A percentile compares a stretch with the other conserved stretches of the same genome.
phyloP scores from a whole-genome alignment of 2,797 vertebrate genomes.

The Holocentrus rufus region DNA sequence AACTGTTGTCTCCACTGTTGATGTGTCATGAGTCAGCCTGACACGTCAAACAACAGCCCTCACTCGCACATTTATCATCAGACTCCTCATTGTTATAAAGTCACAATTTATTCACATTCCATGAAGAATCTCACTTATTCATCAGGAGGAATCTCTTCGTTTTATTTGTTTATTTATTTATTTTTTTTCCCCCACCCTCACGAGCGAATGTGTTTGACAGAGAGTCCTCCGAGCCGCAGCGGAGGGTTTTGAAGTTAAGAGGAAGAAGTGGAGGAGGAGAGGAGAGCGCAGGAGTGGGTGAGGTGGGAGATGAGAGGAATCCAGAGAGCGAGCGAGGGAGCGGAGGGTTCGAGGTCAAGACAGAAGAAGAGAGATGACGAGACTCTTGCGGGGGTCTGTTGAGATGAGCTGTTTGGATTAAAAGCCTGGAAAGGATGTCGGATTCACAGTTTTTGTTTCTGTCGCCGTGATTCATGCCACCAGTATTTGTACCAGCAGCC shows the following conservation, averaged over 20 bases:
- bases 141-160: slow-evolving; percentile 13
- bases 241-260: slow-evolving; percentile 21
- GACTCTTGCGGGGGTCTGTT: slow-evolving; percentile 60
- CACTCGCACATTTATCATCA: slow-evolving; percentile 20
- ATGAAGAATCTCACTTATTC: slow-evolving; percentile 16
- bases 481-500: slow-evolving; percentile 48
- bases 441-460: slow-evolving; percentile 32
- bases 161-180: too few species aligned
- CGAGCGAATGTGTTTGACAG: slow-evolving; percentile 10
- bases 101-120: slow-evolving; percentile 17
- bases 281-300: slow-evolving; percentile 11
- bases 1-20: slow-evolving; percentile 20
- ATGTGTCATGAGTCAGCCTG: slow-evolving; percentile 30
- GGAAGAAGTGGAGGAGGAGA: slow-evolving; percentile 1
- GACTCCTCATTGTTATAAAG: slow-evolving; percentile 27
- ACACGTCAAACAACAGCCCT: slow-evolving; percentile 26
- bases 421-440: slow-evolving; percentile 36
- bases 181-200: not conserved
- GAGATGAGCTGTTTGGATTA: slow-evolving; percentile 58
- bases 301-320: slow-evolving; percentile 19
- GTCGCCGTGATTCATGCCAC: slow-evolving; percentile 46
- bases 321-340: slow-evolving; percentile 1
- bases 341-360: slow-evolving; percentile 27
- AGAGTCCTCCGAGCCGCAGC: not conserved
- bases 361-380: slow-evolving; percentile 17